phyloP scores from a whole-genome alignment of 1,140 invertebrate species.

The Platyscapa corneri region DNA sequence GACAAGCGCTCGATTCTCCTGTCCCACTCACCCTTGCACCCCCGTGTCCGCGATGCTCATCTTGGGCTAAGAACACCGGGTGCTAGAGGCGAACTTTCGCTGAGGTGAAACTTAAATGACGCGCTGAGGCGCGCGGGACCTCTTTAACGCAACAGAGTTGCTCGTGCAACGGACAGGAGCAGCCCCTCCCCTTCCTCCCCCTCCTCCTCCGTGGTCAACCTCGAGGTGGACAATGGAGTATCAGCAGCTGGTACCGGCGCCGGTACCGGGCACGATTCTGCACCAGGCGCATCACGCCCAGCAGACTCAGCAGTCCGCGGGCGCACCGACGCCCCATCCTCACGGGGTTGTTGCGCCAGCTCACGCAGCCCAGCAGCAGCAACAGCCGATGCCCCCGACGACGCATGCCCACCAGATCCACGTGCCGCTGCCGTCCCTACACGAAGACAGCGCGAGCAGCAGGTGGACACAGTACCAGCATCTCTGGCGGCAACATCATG shows the following conservation, averaged over 20 bases:
- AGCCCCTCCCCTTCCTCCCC: not conserved
- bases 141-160: not conserved
- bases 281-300: constrained; percentile 22
- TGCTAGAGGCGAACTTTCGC: not conserved
- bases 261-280: constrained; percentile 21
- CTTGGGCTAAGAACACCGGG: not conserved
- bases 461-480: constrained; percentile 77
- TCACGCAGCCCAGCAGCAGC: constrained; percentile 63
- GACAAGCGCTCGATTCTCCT: too few species aligned
- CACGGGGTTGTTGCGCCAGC: constrained; percentile 69
- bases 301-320: constrained; percentile 51
- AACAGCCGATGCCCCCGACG: constrained; percentile 63
- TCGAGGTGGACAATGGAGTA: constrained; percentile 65
- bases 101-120: not conserved
- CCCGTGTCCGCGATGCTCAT: not conserved
- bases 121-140: not conserved
- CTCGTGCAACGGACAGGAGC: not conserved
- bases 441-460: constrained; percentile 72
- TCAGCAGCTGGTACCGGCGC: constrained; percentile 69
- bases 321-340: constrained; percentile 64
- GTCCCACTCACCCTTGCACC: too few species aligned
- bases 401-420: constrained; percentile 74
- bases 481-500: constrained; percentile 75
- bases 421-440: constrained; percentile 70
- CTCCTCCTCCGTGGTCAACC: not conserved